These are phyloP conservation scores for western clawed frog (Xenopus tropicalis) DNA, from an alignment of 2,113 vertebrate species.

Conservation along the genomic window DNA sequence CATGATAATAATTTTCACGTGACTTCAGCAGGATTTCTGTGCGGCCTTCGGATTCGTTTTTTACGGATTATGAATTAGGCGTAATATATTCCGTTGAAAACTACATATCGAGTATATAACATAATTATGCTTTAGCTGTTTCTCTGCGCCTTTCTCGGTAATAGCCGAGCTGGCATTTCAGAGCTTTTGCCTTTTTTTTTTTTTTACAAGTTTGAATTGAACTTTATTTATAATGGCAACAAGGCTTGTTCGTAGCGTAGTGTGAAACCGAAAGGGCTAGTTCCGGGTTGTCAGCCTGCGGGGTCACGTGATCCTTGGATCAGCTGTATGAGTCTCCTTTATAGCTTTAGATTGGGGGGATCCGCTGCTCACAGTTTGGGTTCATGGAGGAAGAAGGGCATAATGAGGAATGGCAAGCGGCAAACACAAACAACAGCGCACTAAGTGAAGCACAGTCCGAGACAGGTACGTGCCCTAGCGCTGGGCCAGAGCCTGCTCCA, in stretches of 20 bases:
- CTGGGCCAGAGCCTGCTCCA: too few species aligned
- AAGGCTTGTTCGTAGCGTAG: not conserved
- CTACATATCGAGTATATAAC: too few species aligned
- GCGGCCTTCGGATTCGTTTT: too few species aligned
- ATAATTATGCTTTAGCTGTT: too few species aligned
- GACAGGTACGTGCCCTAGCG: conserved; percentile 5
- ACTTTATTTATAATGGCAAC: conserved; percentile 17
- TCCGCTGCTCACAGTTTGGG: not conserved
- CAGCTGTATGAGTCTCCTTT: conserved; percentile 2
- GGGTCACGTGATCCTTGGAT: conserved; percentile 10
- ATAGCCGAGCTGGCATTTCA: too few species aligned
- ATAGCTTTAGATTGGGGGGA: not conserved
- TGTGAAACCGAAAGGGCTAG: not conserved
- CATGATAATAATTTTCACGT: too few species aligned
- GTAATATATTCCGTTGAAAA: too few species aligned
- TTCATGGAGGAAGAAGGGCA: conserved; percentile 33
- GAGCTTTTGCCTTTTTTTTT: too few species aligned
- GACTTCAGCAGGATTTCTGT: too few species aligned
- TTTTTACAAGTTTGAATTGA: not conserved
- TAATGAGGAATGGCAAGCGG: not conserved
- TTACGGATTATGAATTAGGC: too few species aligned
- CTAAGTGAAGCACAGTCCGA: not conserved
- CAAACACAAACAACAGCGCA: not conserved
- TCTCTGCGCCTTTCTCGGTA: too few species aligned
- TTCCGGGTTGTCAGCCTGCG: conserved; percentile 15